Conservation (phyloP, 2,113 vertebrate species). For the Patagioenas fasciata region DNA sequence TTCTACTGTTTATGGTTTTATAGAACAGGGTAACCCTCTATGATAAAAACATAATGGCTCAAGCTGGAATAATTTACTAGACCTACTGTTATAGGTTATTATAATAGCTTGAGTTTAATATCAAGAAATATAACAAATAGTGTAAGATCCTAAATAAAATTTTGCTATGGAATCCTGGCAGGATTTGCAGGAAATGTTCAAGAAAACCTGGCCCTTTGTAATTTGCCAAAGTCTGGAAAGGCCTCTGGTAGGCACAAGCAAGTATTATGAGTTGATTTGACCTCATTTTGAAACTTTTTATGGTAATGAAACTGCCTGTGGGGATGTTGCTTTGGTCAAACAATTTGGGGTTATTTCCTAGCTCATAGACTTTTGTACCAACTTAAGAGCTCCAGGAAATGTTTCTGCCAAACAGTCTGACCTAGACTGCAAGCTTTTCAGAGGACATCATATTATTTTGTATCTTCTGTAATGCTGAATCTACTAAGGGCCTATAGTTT, state of each 20-base stretch:
- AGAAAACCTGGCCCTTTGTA: not conserved
- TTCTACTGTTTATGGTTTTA: not conserved
- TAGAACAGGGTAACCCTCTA: not conserved
- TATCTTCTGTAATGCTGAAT: not conserved
- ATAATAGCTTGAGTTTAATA: not conserved
- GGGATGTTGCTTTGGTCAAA: not conserved
- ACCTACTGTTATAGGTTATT: not conserved
- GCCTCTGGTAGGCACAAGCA: not conserved
- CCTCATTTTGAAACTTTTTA: not conserved
- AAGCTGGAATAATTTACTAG: not conserved
- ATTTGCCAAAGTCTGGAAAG: not conserved
- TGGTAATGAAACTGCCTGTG: not conserved
- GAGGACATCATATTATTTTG: not conserved
- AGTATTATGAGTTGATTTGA: not conserved
- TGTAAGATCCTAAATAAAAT: not conserved
- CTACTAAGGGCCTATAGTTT: not conserved
- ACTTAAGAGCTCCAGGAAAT: not conserved
- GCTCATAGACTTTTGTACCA: not conserved
- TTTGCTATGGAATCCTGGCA: not conserved
- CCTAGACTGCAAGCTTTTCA: not conserved
- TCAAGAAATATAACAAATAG: not conserved
- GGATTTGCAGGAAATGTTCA: not conserved
- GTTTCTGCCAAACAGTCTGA: not conserved
- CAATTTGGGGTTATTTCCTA: not conserved
- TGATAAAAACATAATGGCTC: not conserved